Conservation (phyloP, 2,113 vertebrate genomes). For the Ailuropoda melanoleuca region DNA sequence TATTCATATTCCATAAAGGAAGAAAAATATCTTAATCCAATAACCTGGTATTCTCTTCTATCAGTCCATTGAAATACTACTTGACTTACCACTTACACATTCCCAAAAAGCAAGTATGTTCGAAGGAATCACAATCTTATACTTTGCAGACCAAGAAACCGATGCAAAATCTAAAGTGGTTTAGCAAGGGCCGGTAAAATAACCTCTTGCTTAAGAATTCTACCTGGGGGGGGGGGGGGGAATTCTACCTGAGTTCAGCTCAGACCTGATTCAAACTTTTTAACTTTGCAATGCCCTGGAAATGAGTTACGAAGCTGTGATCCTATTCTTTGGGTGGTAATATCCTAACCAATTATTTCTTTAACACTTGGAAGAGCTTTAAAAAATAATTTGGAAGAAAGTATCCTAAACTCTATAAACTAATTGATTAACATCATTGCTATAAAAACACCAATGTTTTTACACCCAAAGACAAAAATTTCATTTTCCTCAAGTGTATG, state of each 20-base stretch:
- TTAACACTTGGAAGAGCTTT: background rate
- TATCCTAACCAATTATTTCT: background rate
- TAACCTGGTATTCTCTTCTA: slow-evolving; percentile 22
- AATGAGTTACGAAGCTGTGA: background rate
- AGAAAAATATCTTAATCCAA: slow-evolving; percentile 27
- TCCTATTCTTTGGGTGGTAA: background rate
- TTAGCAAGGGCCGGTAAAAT: background rate
- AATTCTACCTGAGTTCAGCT: slow-evolving; percentile 25
- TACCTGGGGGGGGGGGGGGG: background rate
- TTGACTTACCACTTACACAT: background rate
- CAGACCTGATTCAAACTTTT: slow-evolving; percentile 8
- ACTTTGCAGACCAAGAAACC: background rate
- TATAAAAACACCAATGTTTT: slow-evolving; percentile 42
- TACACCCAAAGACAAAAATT: slow-evolving; percentile 35
- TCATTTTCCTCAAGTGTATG: slow-evolving; percentile 26
- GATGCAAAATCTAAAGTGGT: background rate
- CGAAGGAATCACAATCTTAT: background rate
- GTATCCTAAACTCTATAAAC: slow-evolving; percentile 3
- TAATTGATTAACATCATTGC: background rate
- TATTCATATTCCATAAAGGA: background rate
- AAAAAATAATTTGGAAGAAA: slow-evolving; percentile 33
- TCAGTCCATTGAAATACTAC: background rate
- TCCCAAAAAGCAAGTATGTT: background rate
- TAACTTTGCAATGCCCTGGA: background rate
- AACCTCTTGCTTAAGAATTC: background rate